These are phyloP conservation scores for Cyphomyrmex costatus DNA, from an alignment of 1,140 invertebrate genomes.

Conservation along the genomic window DNA sequence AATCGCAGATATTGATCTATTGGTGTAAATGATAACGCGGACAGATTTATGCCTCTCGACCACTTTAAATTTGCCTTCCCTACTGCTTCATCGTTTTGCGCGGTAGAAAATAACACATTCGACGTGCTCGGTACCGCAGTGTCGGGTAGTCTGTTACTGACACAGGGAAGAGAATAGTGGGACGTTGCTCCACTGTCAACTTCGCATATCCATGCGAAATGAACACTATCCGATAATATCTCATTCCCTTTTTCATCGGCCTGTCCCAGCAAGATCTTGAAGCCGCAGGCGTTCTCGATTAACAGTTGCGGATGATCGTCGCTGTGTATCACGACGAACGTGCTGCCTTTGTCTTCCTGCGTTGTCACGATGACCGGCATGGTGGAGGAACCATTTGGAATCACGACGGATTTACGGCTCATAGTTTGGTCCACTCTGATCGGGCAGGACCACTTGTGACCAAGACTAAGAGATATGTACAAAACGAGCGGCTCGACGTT, in stretches of 20 bases:
- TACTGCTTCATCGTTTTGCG: conserved; percentile 58
- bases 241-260: conserved; percentile 74
- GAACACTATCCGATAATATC: conserved; percentile 79
- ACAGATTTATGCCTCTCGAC: conserved; percentile 82
- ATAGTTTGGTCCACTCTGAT: conserved; percentile 86
- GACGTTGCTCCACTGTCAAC: conserved; percentile 79
- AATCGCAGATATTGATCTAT: conserved; percentile 90
- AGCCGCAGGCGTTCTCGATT: conserved; percentile 86
- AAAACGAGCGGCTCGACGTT: conserved; percentile 79
- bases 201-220: conserved; percentile 84
- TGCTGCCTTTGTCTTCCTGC: conserved; percentile 87
- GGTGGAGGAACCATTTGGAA: conserved; percentile 80
- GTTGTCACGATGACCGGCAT: conserved; percentile 87
- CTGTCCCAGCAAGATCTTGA: conserved; percentile 83
- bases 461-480: conserved; percentile 84
- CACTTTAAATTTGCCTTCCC: conserved; percentile 76
- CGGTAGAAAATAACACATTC: conserved; percentile 76
- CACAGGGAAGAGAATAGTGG: conserved; percentile 81
- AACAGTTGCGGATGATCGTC: conserved; percentile 88
- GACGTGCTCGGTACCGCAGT: conserved; percentile 68
- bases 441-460: conserved; percentile 87
- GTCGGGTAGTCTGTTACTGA: conserved; percentile 83
- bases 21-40: conserved; percentile 68
- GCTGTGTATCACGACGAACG: conserved; percentile 88
- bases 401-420: conserved; percentile 83